These are phyloP conservation scores for Lycaena phlaeas DNA, from an alignment of 2,888 invertebrate genomes.

Conservation along the genomic window DNA sequence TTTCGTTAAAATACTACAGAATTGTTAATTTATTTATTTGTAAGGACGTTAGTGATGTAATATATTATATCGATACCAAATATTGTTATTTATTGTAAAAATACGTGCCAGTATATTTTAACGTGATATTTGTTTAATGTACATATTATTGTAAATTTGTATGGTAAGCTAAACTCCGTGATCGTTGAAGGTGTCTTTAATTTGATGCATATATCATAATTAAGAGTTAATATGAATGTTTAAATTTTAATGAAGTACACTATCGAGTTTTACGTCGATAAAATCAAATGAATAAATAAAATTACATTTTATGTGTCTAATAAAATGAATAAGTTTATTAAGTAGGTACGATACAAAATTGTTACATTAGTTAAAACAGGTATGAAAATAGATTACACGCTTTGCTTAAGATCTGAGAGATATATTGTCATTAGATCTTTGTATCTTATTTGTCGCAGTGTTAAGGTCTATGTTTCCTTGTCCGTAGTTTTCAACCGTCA, in stretches of 20 bases:
- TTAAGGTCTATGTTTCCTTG: no score
- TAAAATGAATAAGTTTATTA: conserved; percentile 4
- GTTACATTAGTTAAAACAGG: no score
- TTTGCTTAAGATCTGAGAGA: no score
- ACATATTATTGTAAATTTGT: conserved; percentile 17
- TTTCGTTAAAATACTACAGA: background rate
- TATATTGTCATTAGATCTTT: no score
- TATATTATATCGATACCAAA: conserved; percentile 56
- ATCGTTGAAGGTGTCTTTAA: no score
- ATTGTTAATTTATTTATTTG: conserved; percentile 9
- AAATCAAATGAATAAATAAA: conserved; percentile 3
- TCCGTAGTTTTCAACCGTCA: conserved; percentile 10
- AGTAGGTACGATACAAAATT: no score
- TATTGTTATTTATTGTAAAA: conserved; percentile 53
- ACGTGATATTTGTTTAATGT: conserved; percentile 29
- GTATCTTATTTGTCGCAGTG: no score
- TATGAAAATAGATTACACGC: no score
- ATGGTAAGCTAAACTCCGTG: conserved; percentile 13
- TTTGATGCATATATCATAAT: conserved; percentile 7
- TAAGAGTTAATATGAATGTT: conserved; percentile 5
- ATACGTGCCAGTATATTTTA: conserved; percentile 44
- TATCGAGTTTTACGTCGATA: background rate
- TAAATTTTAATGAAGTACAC: background rate
- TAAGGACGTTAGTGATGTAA: conserved; percentile 18
- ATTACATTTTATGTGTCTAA: background rate